Evolutionary conservation across 2,888 invertebrate species (phyloP).

Genomic region (Nebria brevicollis): DNA sequence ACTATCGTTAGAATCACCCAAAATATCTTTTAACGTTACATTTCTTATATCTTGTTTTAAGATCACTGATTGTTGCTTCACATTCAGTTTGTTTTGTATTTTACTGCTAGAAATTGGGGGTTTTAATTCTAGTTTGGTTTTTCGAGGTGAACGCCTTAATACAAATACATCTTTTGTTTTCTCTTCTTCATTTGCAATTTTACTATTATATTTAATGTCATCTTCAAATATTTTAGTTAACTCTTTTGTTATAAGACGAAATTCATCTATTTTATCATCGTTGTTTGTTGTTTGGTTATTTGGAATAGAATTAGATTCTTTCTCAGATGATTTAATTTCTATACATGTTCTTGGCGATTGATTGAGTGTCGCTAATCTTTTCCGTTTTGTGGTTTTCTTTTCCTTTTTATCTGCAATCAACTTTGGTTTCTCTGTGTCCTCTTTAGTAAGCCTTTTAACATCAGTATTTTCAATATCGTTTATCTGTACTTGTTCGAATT

Average conservation of each 20-base stretch:
- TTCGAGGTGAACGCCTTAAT: not conserved
- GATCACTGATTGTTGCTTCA: not conserved
- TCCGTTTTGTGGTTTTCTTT: not conserved
- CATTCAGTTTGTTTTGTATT: not conserved
- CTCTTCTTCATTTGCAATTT: not conserved
- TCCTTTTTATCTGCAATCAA: not conserved
- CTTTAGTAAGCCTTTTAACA: too few species aligned
- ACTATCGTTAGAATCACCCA: not conserved
- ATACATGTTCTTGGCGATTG: not conserved
- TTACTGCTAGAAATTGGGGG: not conserved
- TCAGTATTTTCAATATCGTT: not conserved
- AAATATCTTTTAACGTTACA: constrained; percentile 3
- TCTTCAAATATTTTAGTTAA: not conserved
- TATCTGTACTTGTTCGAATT: not conserved
- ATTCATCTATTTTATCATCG: not conserved
- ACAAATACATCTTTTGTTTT: not conserved
- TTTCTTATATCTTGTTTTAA: constrained; percentile 17
- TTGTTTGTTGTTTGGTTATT: not conserved
- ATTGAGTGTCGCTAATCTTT: not conserved
- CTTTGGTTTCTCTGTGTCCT: not conserved
- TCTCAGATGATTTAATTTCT: not conserved
- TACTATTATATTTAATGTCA: not conserved
- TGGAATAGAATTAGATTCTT: not conserved
- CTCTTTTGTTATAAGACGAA: not conserved
- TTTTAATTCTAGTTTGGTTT: not conserved